Base-by-base conservation (phyloP, 2,797 vertebrate species). In the Moxostoma hubbsi region DNA sequence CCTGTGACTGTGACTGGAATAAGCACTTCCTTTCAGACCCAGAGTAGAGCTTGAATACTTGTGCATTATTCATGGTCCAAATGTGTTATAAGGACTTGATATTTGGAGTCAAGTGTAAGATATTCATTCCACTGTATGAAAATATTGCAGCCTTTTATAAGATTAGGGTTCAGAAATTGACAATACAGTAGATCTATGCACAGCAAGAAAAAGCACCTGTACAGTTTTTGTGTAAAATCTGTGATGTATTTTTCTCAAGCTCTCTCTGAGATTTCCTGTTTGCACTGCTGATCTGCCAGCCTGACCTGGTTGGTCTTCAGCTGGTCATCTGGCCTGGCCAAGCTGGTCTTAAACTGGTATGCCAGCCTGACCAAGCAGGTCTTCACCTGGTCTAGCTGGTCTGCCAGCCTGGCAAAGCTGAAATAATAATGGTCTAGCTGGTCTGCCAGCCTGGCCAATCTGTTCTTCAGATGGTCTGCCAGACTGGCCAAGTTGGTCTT, bases 11-110 rank as follows among this genome's bases (percentile, higher is more conserved):
- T 91, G 94, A 93, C 92, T 94, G 96, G 95, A 96, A 96, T 96
- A 95, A 96, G 96, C 94, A 96, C 96, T 98, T 96, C 96, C 97
- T 98, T 97, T 95, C 95, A 94, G 95, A 96, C 94, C 94, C 94
- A 95, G 92, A 94, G 95, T 94, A 95, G 94, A 96, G 95, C 96
- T 96, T 97, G 96, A 97, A 97, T 96, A 96, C 93, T 94, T 94
- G 95, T 98, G 95, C 97, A 98, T 98, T 97, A 98, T 98, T 95
- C 96, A 98, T 94, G 94, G 95, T 90, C 94, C 97, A 96, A 97
- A 95, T 96, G 94, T 94, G 95, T 96, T 96, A 96, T 98, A 97
- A 98, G 95, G 95, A 96, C 96, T 97, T 94, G 95, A 97, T 97
- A 97, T 95, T 94, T 92, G 94, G 95, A 97, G 95, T 96, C 96